A percentile compares a stretch with the other conserved stretches of the same genome.
Conservation (phyloP, 2,113 vertebrate genomes). For the Hydropotes inermis region DNA sequence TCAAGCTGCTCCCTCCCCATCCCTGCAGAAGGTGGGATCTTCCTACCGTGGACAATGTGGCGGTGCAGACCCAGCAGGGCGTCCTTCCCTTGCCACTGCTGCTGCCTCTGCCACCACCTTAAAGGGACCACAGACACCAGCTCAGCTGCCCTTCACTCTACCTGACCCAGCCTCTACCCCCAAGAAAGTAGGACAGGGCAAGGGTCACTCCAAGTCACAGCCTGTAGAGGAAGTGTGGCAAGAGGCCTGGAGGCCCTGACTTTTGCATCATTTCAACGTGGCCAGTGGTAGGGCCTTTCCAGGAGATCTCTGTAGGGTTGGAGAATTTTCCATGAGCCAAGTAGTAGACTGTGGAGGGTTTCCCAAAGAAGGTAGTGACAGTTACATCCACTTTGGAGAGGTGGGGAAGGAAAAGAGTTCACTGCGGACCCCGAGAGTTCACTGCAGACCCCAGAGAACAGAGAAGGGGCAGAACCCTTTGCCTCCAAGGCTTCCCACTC, state of each 20-base stretch:
- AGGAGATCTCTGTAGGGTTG: neutral
- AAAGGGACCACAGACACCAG: neutral
- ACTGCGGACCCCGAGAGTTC: neutral
- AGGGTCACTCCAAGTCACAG: neutral
- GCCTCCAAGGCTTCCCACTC: neutral
- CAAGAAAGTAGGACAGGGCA: neutral
- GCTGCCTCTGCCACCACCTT: neutral
- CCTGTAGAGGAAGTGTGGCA: neutral
- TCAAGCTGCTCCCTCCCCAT: neutral
- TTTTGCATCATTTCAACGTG: neutral
- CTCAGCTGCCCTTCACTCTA: neutral
- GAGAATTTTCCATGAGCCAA: neutral
- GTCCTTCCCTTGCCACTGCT: fast-evolving
- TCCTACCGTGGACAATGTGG: fast-evolving
- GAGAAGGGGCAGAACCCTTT: neutral
- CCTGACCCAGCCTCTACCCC: neutral
- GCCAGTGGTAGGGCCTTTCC: neutral
- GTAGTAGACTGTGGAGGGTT: neutral
- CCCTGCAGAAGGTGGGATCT: neutral
- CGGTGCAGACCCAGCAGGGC: neutral
- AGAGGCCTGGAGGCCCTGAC: neutral
- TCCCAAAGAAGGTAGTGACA: neutral
- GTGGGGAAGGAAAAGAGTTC: neutral
- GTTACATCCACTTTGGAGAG: neutral
- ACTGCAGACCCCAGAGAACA: neutral